Evolutionary conservation across 2,113 vertebrate genomes (phyloP), one percentile per base, ranked within the genome.

Genomic region (Nannobrachium achirus): DNA sequence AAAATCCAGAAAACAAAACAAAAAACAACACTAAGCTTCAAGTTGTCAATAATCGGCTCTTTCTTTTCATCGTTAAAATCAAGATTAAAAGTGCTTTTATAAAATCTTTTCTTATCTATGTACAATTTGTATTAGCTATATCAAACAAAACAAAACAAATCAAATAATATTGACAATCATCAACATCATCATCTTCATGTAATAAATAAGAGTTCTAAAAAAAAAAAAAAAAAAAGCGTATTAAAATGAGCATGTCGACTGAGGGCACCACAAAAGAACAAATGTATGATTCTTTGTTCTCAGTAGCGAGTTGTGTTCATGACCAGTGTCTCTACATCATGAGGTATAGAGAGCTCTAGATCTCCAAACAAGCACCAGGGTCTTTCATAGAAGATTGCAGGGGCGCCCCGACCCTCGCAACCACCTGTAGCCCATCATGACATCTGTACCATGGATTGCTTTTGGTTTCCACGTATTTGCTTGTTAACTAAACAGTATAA

Each of bases 41-140:
- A 95, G 94, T 94, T 93, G 91, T 87, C 86, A 92, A 92, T 93
- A 93, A 88, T 92, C 85, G 88, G 89, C 88, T 92, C 89, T 92
- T 89, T 91, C 87, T 90, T 93, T 89, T 83, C 69, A 75, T 89
- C 89, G 83, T 95, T 95, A 95, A 96, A 96, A 96, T 96, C 94
- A 96, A 94, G 95, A 95, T 96, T 93, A 95, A 98, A 98, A 98
- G 96, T 98, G 96, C 96, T 99, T 96, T 95, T 93, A 96, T 97
- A 97, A 96, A 93, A 94, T 95, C 92, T 95, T 92, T 91, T 92
- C 87, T 91, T 94, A 91, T 91, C 90, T 99, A 98, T 99, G 94
- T 98, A 98, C 96, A 98, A 93, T 95, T 97, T 94, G 89, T 92
- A 91, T 92, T 91, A 91, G 90, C 89, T 92, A 89, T 93, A 95